A percentile compares a stretch with the other conserved stretches of the same genome.
Evolutionary conservation across 2,113 vertebrate species (phyloP).

Genomic region (Lipotes vexillifer): DNA sequence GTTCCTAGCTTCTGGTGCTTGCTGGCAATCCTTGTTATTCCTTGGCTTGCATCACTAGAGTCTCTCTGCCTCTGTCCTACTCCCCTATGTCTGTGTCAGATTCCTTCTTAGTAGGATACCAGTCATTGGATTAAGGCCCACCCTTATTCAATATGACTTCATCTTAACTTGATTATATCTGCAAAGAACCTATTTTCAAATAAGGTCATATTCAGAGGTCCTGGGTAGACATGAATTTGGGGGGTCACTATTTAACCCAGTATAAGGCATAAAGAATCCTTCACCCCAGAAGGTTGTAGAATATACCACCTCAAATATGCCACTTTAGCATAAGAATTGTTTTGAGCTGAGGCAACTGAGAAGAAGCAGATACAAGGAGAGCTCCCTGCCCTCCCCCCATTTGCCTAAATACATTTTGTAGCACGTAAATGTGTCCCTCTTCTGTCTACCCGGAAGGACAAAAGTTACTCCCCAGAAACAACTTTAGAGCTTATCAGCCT

Average conservation of each 20-base stretch:
- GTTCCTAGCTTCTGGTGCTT: background rate
- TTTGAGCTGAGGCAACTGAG: background rate
- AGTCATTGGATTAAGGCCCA: background rate
- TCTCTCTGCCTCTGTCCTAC: background rate
- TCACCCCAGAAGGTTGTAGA: background rate
- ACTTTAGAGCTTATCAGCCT: background rate
- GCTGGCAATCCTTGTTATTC: background rate
- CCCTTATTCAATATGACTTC: background rate
- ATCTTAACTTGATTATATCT: background rate
- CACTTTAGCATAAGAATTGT: background rate
- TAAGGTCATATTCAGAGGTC: background rate
- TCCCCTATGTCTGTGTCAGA: background rate
- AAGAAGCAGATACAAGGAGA: background rate
- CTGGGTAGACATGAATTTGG: background rate
- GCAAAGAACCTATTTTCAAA: background rate
- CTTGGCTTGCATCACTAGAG: background rate
- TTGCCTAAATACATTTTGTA: background rate
- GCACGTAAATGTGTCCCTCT: background rate
- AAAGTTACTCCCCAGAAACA: background rate
- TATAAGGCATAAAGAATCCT: background rate
- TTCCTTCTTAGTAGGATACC: background rate
- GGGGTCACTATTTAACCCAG: background rate
- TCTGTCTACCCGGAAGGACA: background rate
- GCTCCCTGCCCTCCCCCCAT: background rate
- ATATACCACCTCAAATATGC: background rate